phyloP scores from a whole-genome alignment of 2,797 vertebrate species.

The Clarias laeviceps region DNA sequence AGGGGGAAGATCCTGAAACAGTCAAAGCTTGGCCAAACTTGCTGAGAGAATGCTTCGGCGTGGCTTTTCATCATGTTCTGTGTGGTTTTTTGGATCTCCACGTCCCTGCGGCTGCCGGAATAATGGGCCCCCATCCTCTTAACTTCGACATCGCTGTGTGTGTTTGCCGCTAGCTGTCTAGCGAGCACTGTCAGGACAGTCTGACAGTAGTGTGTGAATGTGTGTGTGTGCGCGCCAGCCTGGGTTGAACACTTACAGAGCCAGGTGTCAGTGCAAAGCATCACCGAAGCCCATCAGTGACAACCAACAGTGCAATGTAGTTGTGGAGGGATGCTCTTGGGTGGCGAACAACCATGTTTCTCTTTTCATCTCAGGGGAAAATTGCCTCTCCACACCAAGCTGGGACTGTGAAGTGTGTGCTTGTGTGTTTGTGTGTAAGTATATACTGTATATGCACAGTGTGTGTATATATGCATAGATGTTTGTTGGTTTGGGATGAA shows the following conservation, averaged over 20 bases:
- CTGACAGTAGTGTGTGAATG: slow-evolving; percentile 39
- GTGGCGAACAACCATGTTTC: slow-evolving; percentile 39
- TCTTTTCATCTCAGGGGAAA: slow-evolving; percentile 37
- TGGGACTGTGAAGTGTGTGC: slow-evolving; percentile 13
- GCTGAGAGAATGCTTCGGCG: slow-evolving; percentile 32
- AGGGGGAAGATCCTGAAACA: slow-evolving; percentile 37
- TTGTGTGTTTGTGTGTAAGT: slow-evolving; percentile 2
- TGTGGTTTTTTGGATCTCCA: slow-evolving; percentile 42
- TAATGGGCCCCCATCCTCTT: slow-evolving; percentile 39
- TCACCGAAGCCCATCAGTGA: slow-evolving; percentile 34
- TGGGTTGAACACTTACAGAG: slow-evolving; percentile 34
- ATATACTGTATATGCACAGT: slow-evolving; percentile 23
- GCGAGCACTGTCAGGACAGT: slow-evolving; percentile 40
- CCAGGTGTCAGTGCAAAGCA: slow-evolving; percentile 42
- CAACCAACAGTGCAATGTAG: slow-evolving; percentile 39
- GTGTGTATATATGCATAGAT: neutral
- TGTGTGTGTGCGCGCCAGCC: slow-evolving; percentile 15
- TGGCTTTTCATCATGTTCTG: slow-evolving; percentile 46
- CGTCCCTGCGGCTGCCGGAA: slow-evolving; percentile 44
- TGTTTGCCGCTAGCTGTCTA: slow-evolving; percentile 47
- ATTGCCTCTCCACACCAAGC: slow-evolving; percentile 26
- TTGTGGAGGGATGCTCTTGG: slow-evolving; percentile 23
- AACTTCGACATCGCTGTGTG: slow-evolving; percentile 37
- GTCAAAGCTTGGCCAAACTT: slow-evolving; percentile 42
- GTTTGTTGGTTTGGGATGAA: slow-evolving; percentile 7